These are phyloP conservation scores for Neomorphus geoffroyi DNA, from an alignment of 2,797 vertebrate species.

Conservation along the genomic window DNA sequence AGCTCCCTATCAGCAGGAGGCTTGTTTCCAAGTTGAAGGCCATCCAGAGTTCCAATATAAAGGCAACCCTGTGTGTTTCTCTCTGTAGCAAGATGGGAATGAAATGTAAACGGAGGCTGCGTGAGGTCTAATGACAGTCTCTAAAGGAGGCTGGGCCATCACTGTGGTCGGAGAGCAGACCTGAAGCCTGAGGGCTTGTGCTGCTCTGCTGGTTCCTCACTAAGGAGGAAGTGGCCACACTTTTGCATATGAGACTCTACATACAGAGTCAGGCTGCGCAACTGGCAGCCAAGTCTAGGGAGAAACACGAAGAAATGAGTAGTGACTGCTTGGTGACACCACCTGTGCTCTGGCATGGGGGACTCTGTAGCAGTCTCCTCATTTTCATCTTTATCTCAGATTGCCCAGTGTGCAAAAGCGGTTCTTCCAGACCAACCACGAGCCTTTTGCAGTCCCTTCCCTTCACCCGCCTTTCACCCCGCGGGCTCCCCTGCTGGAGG, in stretches of 20 bases:
- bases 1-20: background rate
- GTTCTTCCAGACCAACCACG: background rate
- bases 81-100: background rate
- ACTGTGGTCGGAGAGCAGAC: background rate
- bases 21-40: background rate
- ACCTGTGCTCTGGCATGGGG: accelerated
- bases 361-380: background rate
- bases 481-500: accelerated
- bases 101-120: background rate
- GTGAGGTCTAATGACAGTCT: background rate
- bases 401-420: background rate
- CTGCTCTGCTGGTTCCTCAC: background rate
- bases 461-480: background rate
- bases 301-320: background rate
- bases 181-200: background rate
- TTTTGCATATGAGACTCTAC: background rate
- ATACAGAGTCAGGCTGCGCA: accelerated
- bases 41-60: background rate
- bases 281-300: background rate
- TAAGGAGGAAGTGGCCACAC: background rate
- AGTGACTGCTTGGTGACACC: background rate
- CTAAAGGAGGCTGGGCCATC: background rate
- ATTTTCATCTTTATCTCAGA: background rate
- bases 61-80: background rate
- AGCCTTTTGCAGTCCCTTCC: accelerated